A percentile compares a stretch with the other conserved stretches of the same genome.
These are phyloP conservation scores for Argyra leucocephala DNA, from an alignment of 2,888 invertebrate species.

Conservation along the genomic window DNA sequence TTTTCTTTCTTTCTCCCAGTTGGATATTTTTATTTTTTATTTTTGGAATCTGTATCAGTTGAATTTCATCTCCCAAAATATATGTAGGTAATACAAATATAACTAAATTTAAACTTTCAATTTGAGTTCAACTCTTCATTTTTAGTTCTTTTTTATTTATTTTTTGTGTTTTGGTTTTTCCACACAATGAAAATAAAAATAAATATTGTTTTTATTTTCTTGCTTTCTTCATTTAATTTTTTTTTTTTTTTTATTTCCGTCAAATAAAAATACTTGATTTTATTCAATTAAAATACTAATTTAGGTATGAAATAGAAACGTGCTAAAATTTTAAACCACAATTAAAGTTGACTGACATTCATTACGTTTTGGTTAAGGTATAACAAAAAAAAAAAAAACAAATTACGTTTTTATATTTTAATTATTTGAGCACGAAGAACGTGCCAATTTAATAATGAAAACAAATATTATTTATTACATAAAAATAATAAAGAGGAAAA, in stretches of 20 bases:
- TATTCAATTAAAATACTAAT: not conserved
- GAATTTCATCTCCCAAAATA: too few species aligned
- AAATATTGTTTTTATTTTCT: not conserved
- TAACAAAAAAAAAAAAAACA: too few species aligned
- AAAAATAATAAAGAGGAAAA: not conserved
- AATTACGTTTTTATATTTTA: not conserved
- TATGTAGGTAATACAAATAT: too few species aligned
- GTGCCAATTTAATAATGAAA: not conserved
- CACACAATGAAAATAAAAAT: too few species aligned
- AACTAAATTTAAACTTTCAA: too few species aligned
- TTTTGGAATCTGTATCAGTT: too few species aligned
- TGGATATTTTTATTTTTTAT: too few species aligned
- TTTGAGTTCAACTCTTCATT: too few species aligned
- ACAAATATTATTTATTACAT: not conserved
- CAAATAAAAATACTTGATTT: not conserved
- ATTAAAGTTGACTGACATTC: not conserved
- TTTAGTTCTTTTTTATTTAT: too few species aligned
- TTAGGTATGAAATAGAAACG: not conserved
- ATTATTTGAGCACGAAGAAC: not conserved
- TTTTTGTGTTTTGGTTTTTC: too few species aligned
- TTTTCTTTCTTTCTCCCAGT: too few species aligned
- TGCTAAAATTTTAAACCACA: not conserved
- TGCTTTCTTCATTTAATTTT: not conserved
- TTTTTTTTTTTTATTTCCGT: not conserved
- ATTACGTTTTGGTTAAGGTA: not conserved